Evolutionary conservation across 2,888 invertebrate species (phyloP).

Genomic region (Cistogaster globosa): DNA sequence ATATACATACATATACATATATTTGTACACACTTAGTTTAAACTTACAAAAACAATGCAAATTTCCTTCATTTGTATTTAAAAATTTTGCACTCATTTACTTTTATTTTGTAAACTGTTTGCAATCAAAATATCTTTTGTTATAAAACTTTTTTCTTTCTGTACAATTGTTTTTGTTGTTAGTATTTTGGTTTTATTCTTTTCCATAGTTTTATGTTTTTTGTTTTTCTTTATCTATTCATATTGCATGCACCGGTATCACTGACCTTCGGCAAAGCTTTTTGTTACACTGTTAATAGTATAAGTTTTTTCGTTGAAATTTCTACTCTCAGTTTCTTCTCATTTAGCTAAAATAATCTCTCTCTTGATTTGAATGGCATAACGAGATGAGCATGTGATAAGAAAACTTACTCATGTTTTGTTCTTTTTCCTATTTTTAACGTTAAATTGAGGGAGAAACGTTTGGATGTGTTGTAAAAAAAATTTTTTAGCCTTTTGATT

Average conservation of each 20-base stretch:
- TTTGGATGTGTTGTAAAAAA: neutral
- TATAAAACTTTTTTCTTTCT: slow-evolving; percentile 3
- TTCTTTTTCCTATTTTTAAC: neutral
- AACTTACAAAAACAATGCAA: neutral
- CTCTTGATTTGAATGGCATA: neutral
- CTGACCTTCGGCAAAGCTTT: slow-evolving; percentile 68
- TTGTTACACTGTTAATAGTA: slow-evolving; percentile 23
- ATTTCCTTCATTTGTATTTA: slow-evolving; percentile 11
- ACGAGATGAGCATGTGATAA: slow-evolving; percentile 19
- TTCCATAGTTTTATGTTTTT: neutral
- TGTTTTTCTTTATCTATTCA: slow-evolving; percentile 23
- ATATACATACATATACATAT: neutral
- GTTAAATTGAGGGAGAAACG: slow-evolving; percentile 22
- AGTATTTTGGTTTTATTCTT: slow-evolving; percentile 20
- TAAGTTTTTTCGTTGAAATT: slow-evolving; percentile 1
- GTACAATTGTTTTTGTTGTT: slow-evolving; percentile 24
- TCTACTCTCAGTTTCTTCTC: slow-evolving; percentile 23
- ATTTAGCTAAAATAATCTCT: neutral
- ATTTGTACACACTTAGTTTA: neutral
- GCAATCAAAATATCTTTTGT: slow-evolving; percentile 1
- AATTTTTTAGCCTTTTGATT: neutral
- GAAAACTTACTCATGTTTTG: slow-evolving; percentile 3
- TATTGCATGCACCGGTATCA: slow-evolving; percentile 66
- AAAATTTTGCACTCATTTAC: neutral
- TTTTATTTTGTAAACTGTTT: neutral